Percentiles rank a stretch among this genome's conserved stretches.
Conservation (phyloP, 2,888 invertebrate species). For the Clepsis dumicolana region DNA sequence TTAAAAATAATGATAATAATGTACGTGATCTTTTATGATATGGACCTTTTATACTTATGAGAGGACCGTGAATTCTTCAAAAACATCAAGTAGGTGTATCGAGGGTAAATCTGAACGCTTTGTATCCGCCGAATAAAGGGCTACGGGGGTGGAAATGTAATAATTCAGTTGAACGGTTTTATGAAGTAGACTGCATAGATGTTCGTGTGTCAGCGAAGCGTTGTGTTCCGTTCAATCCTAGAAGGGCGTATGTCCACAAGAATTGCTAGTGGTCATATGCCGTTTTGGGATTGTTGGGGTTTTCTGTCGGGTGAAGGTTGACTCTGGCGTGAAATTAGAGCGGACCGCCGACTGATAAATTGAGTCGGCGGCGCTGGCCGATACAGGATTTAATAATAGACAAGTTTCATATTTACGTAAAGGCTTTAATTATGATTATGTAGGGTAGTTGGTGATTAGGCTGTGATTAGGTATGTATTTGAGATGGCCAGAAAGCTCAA, state of each 20-base stretch:
- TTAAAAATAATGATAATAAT: too few species aligned
- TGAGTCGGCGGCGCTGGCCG: constrained; percentile 14
- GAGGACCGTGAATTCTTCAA: constrained; percentile 10
- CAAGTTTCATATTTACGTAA: not conserved
- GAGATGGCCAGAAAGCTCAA: too few species aligned
- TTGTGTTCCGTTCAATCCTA: not conserved
- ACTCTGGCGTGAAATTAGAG: constrained; percentile 29
- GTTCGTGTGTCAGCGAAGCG: constrained; percentile 22
- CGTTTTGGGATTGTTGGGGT: not conserved
- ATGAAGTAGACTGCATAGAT: constrained; percentile 28
- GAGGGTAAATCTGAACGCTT: constrained; percentile 18
- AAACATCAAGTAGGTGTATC: constrained; percentile 14
- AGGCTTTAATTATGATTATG: not conserved
- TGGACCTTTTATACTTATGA: constrained; percentile 6
- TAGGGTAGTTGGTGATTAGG: not conserved
- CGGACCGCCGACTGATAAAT: constrained; percentile 23
- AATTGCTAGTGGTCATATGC: not conserved
- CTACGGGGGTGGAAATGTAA: constrained; percentile 32
- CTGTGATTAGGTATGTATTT: not conserved
- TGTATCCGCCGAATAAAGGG: constrained; percentile 24
- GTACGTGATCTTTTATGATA: not conserved
- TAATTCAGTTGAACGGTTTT: constrained; percentile 38
- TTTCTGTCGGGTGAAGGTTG: constrained; percentile 17
- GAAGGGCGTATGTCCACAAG: not conserved
- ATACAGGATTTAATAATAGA: constrained; percentile 12